Evolutionary conservation across 2,888 invertebrate species (phyloP).

Genomic region (Mylabris sibirica): DNA sequence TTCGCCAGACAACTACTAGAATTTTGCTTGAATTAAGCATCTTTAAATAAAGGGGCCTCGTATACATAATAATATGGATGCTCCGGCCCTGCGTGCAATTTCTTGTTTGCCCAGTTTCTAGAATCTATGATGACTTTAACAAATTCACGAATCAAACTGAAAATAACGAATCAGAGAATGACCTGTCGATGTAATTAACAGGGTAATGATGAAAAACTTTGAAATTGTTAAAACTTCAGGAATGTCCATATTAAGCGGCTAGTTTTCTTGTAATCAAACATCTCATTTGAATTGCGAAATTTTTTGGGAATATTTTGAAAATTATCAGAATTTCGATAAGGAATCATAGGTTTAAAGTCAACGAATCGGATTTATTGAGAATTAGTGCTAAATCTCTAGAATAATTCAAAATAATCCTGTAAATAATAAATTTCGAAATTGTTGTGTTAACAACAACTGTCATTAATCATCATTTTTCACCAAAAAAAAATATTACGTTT

Average conservation of each 20-base stretch:
- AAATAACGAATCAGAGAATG: too few species aligned
- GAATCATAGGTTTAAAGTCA: constrained; percentile 67
- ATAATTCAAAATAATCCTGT: not conserved
- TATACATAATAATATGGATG: too few species aligned
- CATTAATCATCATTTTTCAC: not conserved
- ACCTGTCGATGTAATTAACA: not conserved
- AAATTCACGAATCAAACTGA: constrained; percentile 26
- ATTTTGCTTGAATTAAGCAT: too few species aligned
- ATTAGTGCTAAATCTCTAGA: constrained; percentile 65
- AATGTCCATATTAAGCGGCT: constrained; percentile 76
- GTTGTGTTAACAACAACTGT: not conserved
- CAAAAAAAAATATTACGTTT: not conserved
- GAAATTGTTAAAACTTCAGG: constrained; percentile 83
- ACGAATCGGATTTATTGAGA: constrained; percentile 68
- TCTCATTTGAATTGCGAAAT: constrained; percentile 81
- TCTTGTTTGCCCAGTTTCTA: constrained; percentile 79
- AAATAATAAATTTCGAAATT: not conserved
- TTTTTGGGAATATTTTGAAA: constrained; percentile 80
- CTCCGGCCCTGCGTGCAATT: too few species aligned
- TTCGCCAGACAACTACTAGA: too few species aligned
- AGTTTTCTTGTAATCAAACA: constrained; percentile 73
- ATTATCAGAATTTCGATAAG: constrained; percentile 63
- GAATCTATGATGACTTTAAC: constrained; percentile 78
- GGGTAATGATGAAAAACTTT: constrained; percentile 65
- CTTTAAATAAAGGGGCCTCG: too few species aligned